Evolutionary conservation across 2,113 vertebrate genomes (phyloP).

Genomic region (Lycaon pictus): DNA sequence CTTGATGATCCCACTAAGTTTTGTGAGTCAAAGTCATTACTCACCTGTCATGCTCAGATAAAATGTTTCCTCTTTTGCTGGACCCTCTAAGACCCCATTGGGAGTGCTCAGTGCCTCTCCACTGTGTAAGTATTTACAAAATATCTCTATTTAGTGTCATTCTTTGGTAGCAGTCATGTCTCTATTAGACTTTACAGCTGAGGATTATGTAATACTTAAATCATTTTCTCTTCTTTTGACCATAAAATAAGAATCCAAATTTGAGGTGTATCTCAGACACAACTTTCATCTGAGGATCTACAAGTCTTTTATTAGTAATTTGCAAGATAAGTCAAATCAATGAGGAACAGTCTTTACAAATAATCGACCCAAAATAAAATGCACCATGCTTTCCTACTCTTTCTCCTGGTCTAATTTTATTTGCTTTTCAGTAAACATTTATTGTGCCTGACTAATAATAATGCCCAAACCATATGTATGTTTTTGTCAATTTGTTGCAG

Average conservation of each 20-base stretch:
- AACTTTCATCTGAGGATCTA: neutral
- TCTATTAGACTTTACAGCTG: neutral
- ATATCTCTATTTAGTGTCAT: conserved; percentile 1
- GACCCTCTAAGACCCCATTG: neutral
- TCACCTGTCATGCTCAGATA: neutral
- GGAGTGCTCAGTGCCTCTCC: neutral
- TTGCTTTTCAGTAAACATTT: conserved; percentile 3
- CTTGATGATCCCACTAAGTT: neutral
- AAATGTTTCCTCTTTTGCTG: neutral
- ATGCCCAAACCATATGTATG: neutral
- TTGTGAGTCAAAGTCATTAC: neutral
- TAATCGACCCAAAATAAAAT: neutral
- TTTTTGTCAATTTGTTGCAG: neutral
- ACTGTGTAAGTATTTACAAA: neutral
- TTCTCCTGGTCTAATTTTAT: conserved; percentile 42
- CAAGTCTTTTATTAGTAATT: neutral
- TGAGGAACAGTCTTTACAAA: neutral
- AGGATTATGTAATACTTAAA: neutral
- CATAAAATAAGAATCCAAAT: neutral
- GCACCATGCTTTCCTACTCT: neutral
- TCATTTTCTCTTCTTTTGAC: neutral
- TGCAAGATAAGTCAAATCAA: conserved; percentile 22
- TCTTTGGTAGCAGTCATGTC: neutral
- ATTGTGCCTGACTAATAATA: conserved; percentile 1
- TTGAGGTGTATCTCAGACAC: neutral